Percentiles rank a stretch among this genome's conserved stretches.
These are phyloP conservation scores for Enoplosus armatus DNA, from an alignment of 2,797 vertebrate species.

Conservation along the genomic window DNA sequence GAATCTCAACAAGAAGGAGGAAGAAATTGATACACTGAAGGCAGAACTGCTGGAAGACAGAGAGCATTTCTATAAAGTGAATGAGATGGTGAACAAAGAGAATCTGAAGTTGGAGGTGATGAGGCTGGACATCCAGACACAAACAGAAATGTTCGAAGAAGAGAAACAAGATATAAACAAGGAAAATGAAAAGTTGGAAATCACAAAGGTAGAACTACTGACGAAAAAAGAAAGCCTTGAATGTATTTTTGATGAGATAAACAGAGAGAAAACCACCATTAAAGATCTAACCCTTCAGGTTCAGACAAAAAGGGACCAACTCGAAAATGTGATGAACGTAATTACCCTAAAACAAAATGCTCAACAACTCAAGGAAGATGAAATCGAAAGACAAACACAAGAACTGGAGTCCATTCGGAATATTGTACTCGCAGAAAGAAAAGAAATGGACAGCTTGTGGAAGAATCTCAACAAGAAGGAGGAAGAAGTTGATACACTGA, in stretches of 20 bases:
- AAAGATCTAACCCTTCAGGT: background rate
- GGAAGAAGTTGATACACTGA: background rate
- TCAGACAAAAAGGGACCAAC: background rate
- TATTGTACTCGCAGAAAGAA: background rate
- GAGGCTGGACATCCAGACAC: background rate
- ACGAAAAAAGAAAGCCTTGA: background rate
- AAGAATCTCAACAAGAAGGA: background rate
- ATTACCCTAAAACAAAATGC: background rate
- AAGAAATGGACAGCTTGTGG: background rate
- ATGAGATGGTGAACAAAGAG: background rate
- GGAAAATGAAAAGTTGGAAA: background rate
- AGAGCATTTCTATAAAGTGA: background rate
- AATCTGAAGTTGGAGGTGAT: slow-evolving; percentile 6
- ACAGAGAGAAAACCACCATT: background rate
- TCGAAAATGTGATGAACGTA: background rate
- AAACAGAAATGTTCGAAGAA: slow-evolving; percentile 1
- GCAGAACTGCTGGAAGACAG: background rate
- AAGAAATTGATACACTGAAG: background rate
- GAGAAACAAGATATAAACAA: background rate
- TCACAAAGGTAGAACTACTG: background rate
- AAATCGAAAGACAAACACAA: background rate
- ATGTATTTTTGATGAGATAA: background rate
- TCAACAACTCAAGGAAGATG: slow-evolving; percentile 8
- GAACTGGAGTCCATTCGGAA: background rate
- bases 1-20: background rate